Percentiles rank a stretch among this genome's conserved stretches.
Conservation (phyloP, 2,113 vertebrate genomes). For the Herpailurus yagouaroundi region DNA sequence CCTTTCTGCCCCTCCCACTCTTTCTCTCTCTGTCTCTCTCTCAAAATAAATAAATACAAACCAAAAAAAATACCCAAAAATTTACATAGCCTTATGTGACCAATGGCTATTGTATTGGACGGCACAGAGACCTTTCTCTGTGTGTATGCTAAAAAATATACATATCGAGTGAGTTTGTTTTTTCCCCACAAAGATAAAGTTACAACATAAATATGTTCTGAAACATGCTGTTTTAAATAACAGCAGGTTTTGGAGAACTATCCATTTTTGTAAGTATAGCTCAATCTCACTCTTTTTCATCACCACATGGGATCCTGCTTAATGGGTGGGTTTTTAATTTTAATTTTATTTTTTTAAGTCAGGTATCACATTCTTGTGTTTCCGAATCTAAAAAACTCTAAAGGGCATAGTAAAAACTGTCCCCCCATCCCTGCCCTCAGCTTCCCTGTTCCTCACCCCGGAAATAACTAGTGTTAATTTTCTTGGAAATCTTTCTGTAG, state of each 20-base stretch:
- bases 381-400: slow-evolving; percentile 21
- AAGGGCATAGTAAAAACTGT: background rate
- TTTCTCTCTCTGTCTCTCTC: too few species aligned
- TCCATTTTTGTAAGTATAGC: background rate
- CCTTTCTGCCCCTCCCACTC: too few species aligned
- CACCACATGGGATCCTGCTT: background rate
- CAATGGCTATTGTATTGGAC: background rate
- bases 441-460: background rate
- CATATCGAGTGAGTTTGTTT: background rate
- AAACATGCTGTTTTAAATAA: slow-evolving; percentile 31
- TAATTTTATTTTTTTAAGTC: background rate
- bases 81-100: background rate
- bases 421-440: background rate
- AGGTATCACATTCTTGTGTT: background rate
- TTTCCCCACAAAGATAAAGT: background rate
- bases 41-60: too few species aligned
- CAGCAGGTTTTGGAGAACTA: background rate
- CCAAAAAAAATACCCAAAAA: background rate
- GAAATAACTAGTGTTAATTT: slow-evolving; percentile 14
- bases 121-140: background rate
- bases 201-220: background rate
- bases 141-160: background rate
- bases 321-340: background rate
- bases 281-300: background rate
- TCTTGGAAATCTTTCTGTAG: background rate